These are phyloP conservation scores for Cnemophilus loriae DNA, from an alignment of 2,113 vertebrate genomes.

Conservation along the genomic window DNA sequence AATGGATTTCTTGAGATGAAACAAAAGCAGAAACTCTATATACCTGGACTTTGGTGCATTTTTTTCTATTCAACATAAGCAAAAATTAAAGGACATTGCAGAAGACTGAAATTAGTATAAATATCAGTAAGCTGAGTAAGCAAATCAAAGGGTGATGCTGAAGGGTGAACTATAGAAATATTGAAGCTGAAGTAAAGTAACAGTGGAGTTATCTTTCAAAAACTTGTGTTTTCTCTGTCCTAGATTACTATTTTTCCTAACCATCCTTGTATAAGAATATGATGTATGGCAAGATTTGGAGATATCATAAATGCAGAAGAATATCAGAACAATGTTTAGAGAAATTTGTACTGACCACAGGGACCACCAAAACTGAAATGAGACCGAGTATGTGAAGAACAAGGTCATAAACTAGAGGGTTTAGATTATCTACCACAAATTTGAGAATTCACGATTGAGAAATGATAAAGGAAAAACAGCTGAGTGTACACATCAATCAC, in stretches of 20 bases:
- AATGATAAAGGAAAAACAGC: constrained; percentile 14
- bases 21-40: neutral
- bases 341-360: neutral
- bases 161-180: neutral
- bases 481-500: constrained; percentile 28
- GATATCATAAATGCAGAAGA: neutral
- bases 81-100: neutral
- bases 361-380: neutral
- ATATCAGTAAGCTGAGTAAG: neutral
- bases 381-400: neutral
- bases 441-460: neutral
- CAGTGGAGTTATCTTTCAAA: neutral
- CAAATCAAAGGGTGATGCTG: neutral
- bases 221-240: neutral
- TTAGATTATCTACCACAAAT: neutral
- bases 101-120: neutral
- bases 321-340: neutral
- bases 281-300: neutral
- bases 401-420: neutral
- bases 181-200: neutral
- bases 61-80: neutral
- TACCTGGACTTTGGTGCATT: neutral
- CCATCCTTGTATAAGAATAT: neutral
- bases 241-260: neutral
- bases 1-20: neutral